Evolutionary conservation across 2,797 vertebrate genomes (phyloP), one percentile per base, ranked within the genome.

Genomic region (Tachyglossus aculeatus): DNA sequence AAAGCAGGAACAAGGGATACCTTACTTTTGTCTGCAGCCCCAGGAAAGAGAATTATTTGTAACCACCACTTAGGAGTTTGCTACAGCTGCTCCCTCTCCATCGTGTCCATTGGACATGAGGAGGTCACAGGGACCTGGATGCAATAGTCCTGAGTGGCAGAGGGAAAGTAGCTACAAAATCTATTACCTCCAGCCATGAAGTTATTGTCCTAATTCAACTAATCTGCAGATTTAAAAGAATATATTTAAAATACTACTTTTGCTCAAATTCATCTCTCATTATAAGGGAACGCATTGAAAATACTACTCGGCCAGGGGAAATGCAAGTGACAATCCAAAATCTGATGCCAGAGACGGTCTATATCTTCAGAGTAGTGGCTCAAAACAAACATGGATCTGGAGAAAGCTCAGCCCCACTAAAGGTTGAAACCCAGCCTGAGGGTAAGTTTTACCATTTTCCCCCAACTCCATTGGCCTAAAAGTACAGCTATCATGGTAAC

Each of bases 241-340:
- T 43, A 22, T 37, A 53, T 9, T 51, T 55, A 44, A 76, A 1
- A n/a, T 45, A 56, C 29, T 37, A 0, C 62, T 56, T 75, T 36
- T 70, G 66, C 79, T 33, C 32, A n/a, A 77, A 69, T 33, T 9
- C 44, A 61, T 61, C 54, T 50, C 80, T 80, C 66, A 51, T 68
- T 45, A n/a, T 29, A 88, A 99, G 98, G 90, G 98, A 98, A 82
- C 95, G 98, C 15, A 91, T 96, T 11, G 93, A 98, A 82, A 99
- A 98, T 38, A 97, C 96, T 33, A 99, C 94, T 80, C 95, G 88
- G 37, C 92, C 96, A 2, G 97, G 96, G 33, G 97, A 99, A 89
- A 96, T 96, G 44, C 97, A 98, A 77, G 97, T 98, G 81, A 97
- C 94, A 78, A 95, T 99, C 88, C 96, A 97, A 82, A 97, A 95